phyloP scores from a whole-genome alignment of 2,797 vertebrate species.

The Tarsius wallacei region DNA sequence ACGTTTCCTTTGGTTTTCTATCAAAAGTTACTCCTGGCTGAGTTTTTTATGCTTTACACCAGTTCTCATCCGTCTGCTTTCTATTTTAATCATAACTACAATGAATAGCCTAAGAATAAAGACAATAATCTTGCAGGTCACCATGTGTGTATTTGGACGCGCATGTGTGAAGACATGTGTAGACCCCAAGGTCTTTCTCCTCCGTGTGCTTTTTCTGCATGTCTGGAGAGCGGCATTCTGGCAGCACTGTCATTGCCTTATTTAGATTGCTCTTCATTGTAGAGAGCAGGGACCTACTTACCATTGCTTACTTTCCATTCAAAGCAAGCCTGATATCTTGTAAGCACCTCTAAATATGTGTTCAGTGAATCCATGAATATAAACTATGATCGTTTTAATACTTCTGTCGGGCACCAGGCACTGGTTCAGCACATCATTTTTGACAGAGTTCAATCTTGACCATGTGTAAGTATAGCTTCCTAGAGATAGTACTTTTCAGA shows the following conservation, averaged over 20 bases:
- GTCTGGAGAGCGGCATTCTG: fast-evolving
- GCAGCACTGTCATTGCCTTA: fast-evolving
- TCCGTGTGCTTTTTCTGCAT: fast-evolving
- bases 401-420: neutral
- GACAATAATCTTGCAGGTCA: neutral
- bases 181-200: fast-evolving
- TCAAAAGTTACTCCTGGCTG: neutral
- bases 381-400: neutral
- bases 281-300: neutral
- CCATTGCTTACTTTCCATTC: neutral
- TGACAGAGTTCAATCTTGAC: neutral
- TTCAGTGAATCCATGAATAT: neutral
- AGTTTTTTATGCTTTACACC: neutral
- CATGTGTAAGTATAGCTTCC: neutral
- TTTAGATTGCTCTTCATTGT: fast-evolving
- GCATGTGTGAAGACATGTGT: fast-evolving
- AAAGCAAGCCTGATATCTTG: neutral
- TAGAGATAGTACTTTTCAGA: neutral
- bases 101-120: neutral
- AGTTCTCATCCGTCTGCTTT: neutral
- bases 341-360: neutral
- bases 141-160: neutral
- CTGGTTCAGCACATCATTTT: neutral
- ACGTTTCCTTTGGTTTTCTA: neutral
- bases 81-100: neutral